Percentiles rank a stretch among this genome's conserved stretches.
Conservation (phyloP, 2,888 invertebrate species). For the Crepidodera aurea region DNA sequence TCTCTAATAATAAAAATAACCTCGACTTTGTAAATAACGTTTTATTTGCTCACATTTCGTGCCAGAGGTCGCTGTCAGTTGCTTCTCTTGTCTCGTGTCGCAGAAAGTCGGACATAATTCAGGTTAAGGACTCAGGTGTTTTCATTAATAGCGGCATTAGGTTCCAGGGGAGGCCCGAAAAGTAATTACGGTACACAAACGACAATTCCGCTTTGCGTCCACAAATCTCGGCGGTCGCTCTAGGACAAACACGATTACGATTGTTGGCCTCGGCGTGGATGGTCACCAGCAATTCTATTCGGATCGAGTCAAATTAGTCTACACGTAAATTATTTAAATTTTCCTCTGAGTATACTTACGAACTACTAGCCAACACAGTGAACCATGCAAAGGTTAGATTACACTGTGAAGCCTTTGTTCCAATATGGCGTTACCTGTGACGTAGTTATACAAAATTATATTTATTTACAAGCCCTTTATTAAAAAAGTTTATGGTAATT, state of each 20-base stretch:
- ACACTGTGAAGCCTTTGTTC: too few relatives aligned
- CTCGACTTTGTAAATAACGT: too few relatives aligned
- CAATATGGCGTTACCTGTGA: too few relatives aligned
- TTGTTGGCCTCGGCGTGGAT: neutral
- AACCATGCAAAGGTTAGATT: too few relatives aligned
- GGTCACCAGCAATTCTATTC: neutral
- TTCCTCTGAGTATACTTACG: neutral
- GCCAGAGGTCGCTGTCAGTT: neutral
- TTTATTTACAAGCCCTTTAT: too few relatives aligned
- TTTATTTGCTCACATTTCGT: too few relatives aligned
- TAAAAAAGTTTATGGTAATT: too few relatives aligned
- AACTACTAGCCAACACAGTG: too few relatives aligned
- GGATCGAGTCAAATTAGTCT: neutral
- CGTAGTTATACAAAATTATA: too few relatives aligned
- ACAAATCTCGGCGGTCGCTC: constrained; percentile 14
- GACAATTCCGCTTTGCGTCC: constrained; percentile 12
- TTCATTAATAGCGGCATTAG: constrained; percentile 24
- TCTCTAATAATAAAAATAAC: too few relatives aligned
- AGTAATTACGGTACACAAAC: constrained; percentile 27
- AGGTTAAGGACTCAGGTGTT: constrained; percentile 23
- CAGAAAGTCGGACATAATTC: neutral
- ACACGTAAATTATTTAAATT: neutral
- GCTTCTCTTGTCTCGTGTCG: neutral
- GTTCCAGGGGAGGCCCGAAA: constrained; percentile 11
- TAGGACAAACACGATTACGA: neutral